Conservation (phyloP, 53 echinoderm and acorn worm genomes). For the Echinometra lucunter region DNA sequence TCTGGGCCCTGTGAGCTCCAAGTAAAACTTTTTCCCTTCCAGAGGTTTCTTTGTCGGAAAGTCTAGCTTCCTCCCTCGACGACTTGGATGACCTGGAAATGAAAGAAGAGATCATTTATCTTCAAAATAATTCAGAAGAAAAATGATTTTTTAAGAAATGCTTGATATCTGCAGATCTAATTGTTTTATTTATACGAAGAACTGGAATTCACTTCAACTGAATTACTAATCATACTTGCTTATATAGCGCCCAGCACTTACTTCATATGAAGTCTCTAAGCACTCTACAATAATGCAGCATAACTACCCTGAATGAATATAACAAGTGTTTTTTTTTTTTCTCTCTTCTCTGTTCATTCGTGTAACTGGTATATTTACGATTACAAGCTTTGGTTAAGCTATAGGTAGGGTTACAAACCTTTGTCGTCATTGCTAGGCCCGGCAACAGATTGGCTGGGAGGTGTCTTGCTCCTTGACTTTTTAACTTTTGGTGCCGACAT, state of each 20-base stretch:
- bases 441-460: not conserved
- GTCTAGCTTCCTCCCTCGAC: constrained; percentile 40
- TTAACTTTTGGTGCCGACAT: constrained; percentile 47
- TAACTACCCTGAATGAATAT: too few species aligned
- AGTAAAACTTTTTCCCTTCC: constrained; percentile 54
- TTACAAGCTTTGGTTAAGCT: too few species aligned
- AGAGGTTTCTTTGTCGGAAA: constrained; percentile 54
- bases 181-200: not conserved
- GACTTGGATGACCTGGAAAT: not conserved
- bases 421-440: constrained; percentile 51
- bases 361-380: too few species aligned
- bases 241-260: too few species aligned
- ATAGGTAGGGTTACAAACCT: constrained; percentile 1
- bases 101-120: not conserved
- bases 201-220: not conserved
- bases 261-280: too few species aligned
- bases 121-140: not conserved
- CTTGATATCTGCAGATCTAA: not conserved
- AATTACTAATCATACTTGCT: too few species aligned
- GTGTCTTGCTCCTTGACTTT: constrained; percentile 29
- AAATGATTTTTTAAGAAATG: not conserved
- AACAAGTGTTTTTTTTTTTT: too few species aligned
- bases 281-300: too few species aligned
- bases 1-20: constrained; percentile 47
- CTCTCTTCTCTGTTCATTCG: too few species aligned